phyloP scores from a whole-genome alignment of 2,797 vertebrate genomes.

The Dromococcyx pavoninus region DNA sequence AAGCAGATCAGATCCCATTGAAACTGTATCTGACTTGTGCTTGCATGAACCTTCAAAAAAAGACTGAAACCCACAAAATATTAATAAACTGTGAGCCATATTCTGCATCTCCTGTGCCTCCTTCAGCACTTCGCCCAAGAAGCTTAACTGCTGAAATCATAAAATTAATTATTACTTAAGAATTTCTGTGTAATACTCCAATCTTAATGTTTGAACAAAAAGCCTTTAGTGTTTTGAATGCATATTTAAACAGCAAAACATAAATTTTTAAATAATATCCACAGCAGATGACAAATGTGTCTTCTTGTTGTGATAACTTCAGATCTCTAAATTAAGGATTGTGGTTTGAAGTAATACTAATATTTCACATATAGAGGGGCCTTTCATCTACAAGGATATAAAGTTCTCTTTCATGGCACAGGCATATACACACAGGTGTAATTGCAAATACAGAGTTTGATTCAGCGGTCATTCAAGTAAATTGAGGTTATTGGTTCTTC shows the following conservation, averaged over 20 bases:
- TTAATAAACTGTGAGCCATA: background rate
- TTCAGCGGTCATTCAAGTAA: background rate
- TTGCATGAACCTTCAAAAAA: background rate
- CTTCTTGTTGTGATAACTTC: constrained; percentile 23
- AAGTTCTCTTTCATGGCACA: background rate
- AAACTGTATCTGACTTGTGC: background rate
- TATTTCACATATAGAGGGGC: background rate
- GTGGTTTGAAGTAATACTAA: constrained; percentile 9
- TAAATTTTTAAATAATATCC: constrained; percentile 43
- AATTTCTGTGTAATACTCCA: constrained; percentile 4
- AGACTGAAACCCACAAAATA: background rate
- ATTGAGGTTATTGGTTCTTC: constrained; percentile 16
- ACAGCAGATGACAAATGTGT: constrained; percentile 1
- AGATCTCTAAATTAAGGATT: constrained; percentile 38
- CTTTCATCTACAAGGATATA: constrained; percentile 28
- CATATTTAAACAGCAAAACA: constrained; percentile 41
- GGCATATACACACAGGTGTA: background rate
- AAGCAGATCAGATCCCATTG: background rate
- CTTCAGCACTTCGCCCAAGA: background rate
- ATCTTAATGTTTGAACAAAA: constrained; percentile 41
- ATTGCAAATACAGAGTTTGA: background rate
- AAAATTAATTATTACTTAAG: constrained; percentile 42
- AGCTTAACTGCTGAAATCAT: background rate
- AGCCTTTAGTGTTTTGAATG: constrained; percentile 24
- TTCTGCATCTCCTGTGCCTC: background rate